Base-by-base conservation (phyloP, 2,888 invertebrate genomes). In the Lasioglossum calceatum region DNA sequence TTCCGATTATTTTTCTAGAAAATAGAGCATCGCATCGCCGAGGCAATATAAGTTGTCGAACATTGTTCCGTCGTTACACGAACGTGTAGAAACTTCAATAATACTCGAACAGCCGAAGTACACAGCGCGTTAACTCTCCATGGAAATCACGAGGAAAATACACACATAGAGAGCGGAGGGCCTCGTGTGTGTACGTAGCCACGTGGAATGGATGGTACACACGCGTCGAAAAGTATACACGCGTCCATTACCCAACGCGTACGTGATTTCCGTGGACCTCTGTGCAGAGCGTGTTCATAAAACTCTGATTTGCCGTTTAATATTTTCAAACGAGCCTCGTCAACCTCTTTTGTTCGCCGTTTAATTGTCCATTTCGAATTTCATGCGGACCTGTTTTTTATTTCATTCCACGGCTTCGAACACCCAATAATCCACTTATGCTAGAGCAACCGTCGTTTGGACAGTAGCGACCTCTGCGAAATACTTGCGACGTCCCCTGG, bases 91-190 rank as follows among this genome's bases (percentile, higher is more conserved):
- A 84, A 84, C 84, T 80, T 85, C 84, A 84, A 85, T 85, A 84
- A 85, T 80, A 86, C 84, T 44, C 58, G 23, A 77, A 85, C 74
- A 73, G 75, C 54, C 75, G 67, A 80, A 80, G 80, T 67, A 84
- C 72, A 67, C 32, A 67, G 84, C 67, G 72, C 73, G 84, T 58
- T 84, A 84, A 86, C 77, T 79, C 84, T 86, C 84, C 67, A 80
- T 84, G 84, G 85, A 86, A 86, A 86, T 86, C 85, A 80, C 74
- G 85, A 80, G 84, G 84, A 74, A 86, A 84, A 86, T 76, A 77
- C 77, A 77, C 47, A n/a, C 58, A 39, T 54, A 32, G 16, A 47
- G 19, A 36, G 61, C 14, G 61, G 12, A 27, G 27, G 61, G 61
- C 32, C 32, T 19, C 27, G 54, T 54, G 67, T 19, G 39, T 50